A percentile compares a stretch with the other conserved stretches of the same genome.
phyloP scores from a whole-genome alignment of 2,888 invertebrate genomes.

The Agonopterix subpropinquella region DNA sequence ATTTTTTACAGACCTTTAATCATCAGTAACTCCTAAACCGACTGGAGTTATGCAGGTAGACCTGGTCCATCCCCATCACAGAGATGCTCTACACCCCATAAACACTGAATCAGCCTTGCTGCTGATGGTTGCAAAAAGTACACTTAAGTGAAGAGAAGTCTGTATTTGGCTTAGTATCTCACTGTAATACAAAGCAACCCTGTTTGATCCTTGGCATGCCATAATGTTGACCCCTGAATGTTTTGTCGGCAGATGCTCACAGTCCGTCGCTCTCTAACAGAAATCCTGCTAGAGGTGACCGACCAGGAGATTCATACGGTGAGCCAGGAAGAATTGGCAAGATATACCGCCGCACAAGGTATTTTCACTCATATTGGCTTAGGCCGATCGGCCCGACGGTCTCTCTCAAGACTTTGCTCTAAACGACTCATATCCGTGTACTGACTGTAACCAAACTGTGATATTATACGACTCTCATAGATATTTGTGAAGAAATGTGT shows the following conservation, averaged over 20 bases:
- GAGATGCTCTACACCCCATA: too few relatives aligned
- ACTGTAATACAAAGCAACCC: too few relatives aligned
- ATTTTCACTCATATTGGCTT: conserved; percentile 72
- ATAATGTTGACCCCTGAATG: too few relatives aligned
- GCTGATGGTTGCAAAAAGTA: too few relatives aligned
- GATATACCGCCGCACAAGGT: conserved; percentile 90
- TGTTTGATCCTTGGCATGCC: too few relatives aligned
- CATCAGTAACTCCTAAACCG: too few relatives aligned
- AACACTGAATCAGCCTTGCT: too few relatives aligned
- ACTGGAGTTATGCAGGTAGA: too few relatives aligned
- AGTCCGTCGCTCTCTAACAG: conserved; percentile 92
- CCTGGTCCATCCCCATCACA: too few relatives aligned
- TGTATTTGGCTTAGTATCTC: too few relatives aligned
- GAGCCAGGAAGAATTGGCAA: conserved; percentile 89
- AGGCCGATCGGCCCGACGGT: conserved; percentile 39
- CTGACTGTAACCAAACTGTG: conserved; percentile 50
- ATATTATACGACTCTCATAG: conserved; percentile 20
- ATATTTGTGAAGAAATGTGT: conserved; percentile 10
- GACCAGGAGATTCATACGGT: conserved; percentile 90
- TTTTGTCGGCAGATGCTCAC: conserved; percentile 82
- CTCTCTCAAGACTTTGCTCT: conserved; percentile 42
- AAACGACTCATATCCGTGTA: conserved; percentile 44
- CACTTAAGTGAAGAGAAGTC: too few relatives aligned
- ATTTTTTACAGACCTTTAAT: too few relatives aligned
- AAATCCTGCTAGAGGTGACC: conserved; percentile 95